Percentiles rank a stretch among this genome's conserved stretches.
Conservation (phyloP, 2,888 invertebrate species). For the Gonocerus acuteangulatus region DNA sequence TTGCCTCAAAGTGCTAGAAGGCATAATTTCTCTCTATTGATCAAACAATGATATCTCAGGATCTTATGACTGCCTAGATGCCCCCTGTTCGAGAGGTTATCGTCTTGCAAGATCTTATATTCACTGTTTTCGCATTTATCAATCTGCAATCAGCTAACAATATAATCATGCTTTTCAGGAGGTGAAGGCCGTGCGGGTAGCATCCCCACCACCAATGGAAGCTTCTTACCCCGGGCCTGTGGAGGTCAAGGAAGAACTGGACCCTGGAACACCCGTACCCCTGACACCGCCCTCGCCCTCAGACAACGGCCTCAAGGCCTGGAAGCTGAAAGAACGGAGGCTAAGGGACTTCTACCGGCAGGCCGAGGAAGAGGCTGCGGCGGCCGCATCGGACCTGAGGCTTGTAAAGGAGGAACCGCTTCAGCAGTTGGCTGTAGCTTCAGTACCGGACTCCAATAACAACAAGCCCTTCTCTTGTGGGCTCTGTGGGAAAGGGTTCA, state of each 20-base stretch:
- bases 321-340: slow-evolving; percentile 37
- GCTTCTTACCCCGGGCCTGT: background rate
- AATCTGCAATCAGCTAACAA: too few relatives aligned
- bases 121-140: too few relatives aligned
- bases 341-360: slow-evolving; percentile 38
- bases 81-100: too few relatives aligned
- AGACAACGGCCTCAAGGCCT: slow-evolving; percentile 27
- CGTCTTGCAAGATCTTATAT: too few relatives aligned
- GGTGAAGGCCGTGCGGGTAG: slow-evolving; percentile 2
- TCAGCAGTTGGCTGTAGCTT: background rate
- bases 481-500: slow-evolving; percentile 36
- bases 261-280: background rate
- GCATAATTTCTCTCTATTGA: too few relatives aligned
- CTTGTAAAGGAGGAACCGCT: slow-evolving; percentile 16
- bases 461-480: slow-evolving; percentile 39
- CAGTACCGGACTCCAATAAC: slow-evolving; percentile 41
- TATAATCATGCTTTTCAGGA: too few relatives aligned
- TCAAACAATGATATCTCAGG: too few relatives aligned
- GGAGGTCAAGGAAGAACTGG: slow-evolving; percentile 11
- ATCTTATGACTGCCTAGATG: too few relatives aligned
- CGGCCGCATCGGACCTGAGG: slow-evolving; percentile 29
- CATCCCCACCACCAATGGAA: slow-evolving; percentile 9
- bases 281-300: slow-evolving; percentile 3
- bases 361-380: slow-evolving; percentile 22
- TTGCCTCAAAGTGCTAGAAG: too few relatives aligned